These are phyloP conservation scores for Argynnis bischoffii DNA, from an alignment of 2,888 invertebrate species.

Conservation along the genomic window DNA sequence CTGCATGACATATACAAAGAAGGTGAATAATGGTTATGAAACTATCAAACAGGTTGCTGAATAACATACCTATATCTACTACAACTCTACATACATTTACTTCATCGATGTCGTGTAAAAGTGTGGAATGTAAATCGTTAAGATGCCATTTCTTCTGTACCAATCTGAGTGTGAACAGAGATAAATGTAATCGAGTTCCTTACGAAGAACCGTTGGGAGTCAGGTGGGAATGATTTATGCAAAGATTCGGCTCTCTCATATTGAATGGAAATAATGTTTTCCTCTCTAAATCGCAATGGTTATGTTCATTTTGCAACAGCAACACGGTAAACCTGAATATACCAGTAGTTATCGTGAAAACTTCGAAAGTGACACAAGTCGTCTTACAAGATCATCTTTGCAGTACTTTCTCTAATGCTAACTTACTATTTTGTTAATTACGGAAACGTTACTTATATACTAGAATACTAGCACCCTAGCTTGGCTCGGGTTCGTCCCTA, in stretches of 20 bases:
- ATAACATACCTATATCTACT: too few species aligned
- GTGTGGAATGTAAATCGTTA: not conserved
- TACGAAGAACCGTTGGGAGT: conserved; percentile 33
- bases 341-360: not conserved
- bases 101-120: not conserved
- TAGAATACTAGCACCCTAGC: too few species aligned
- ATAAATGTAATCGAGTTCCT: conserved; percentile 40
- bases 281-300: conserved; percentile 7
- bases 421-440: not conserved
- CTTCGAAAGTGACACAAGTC: not conserved
- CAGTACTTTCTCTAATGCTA: not conserved
- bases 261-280: conserved; percentile 25
- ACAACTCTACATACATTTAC: not conserved
- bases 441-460: conserved; percentile 1
- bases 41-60: too few species aligned
- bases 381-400: not conserved
- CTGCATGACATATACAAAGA: too few species aligned
- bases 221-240: conserved; percentile 39
- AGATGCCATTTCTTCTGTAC: conserved; percentile 12
- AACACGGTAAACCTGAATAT: not conserved
- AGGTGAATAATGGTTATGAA: too few species aligned
- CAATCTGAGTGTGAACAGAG: conserved; percentile 31
- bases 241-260: conserved; percentile 32
- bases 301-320: not conserved
- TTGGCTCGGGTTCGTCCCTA: too few species aligned